Evolutionary conservation across 1,140 invertebrate species (phyloP), one percentile per base, ranked within the genome.

Genomic region (Ectropis grisescens): DNA sequence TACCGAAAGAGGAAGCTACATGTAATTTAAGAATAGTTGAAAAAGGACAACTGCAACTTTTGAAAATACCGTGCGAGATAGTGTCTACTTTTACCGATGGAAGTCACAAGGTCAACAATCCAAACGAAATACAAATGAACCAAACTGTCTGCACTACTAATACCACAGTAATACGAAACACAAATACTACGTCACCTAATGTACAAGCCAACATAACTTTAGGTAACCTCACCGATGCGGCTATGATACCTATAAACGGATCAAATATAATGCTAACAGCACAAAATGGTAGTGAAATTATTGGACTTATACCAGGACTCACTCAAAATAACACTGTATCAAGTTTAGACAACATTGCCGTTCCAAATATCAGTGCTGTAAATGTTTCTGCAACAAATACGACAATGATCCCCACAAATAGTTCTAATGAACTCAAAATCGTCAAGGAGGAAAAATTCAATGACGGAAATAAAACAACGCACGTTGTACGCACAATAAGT

Each of bases 31-130:
- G 49, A 49, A 47, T 80, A 13, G 72, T 58, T 34, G 69, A 80
- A 47, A 58, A 59, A 14, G 50, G 46, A 27, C 56, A 47, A 31
- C 35, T 50, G 11, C 51, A 76, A 39, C 36, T 40, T 12, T 33
- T 80, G 2, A 72, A 60, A 46, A 60, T 80, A 35, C 75, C 75
- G 13, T 80, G 75, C 45, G 75, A 74, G 48, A 80, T 80, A 11
- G 71, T 80, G 5, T 72, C 75, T 1, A 80, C 75, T 7, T 80
- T 80, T 31, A 67, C 67, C 13, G 47, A 67, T 37, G 58, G 49
- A 7, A 58, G 65, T 36, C 53, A 51, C 16, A 58, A 58, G 40
- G 25, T 49, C 9, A n/a, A n/a, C n/a, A 26, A 51, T 14, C 25
- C 29, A 19, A 40, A 26, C 16, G 12, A 30, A n/a, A 44, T 15